phyloP scores from a whole-genome alignment of 2,113 vertebrate species.

The Apodemus speciosus region DNA sequence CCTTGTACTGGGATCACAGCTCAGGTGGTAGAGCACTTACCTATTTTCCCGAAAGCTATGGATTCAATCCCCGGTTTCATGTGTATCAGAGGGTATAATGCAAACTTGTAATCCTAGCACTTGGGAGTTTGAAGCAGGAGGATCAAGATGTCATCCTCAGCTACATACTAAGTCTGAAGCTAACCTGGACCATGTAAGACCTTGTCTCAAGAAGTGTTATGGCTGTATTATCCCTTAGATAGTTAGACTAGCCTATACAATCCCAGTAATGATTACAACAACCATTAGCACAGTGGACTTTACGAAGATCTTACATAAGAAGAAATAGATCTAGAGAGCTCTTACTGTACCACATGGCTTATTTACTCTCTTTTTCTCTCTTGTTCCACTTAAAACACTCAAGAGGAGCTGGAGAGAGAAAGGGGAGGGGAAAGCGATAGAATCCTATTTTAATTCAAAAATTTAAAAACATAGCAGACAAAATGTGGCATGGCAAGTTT shows the following conservation, averaged over 20 bases:
- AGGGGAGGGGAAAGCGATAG: neutral
- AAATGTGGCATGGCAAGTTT: neutral
- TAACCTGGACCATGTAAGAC: neutral
- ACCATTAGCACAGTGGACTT: neutral
- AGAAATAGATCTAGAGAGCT: conserved; percentile 3
- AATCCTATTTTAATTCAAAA: neutral
- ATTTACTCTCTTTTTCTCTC: neutral
- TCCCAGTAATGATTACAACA: neutral
- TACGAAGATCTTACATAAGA: neutral
- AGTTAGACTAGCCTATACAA: neutral
- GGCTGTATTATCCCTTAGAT: neutral
- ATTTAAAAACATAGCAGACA: neutral
- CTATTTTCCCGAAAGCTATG: neutral
- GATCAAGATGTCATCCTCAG: neutral
- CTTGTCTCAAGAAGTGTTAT: neutral
- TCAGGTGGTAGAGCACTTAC: neutral
- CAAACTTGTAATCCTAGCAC: neutral
- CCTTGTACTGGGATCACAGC: neutral
- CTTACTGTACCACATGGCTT: neutral
- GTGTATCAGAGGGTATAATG: neutral
- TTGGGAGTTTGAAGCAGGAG: neutral
- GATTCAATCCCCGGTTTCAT: neutral
- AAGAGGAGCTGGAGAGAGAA: neutral
- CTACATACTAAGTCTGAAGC: neutral
- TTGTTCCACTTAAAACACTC: neutral